A percentile compares a stretch with the other conserved stretches of the same genome.
Conservation (phyloP, 2,113 vertebrate genomes). For the Pomatorhinus ruficollis region DNA sequence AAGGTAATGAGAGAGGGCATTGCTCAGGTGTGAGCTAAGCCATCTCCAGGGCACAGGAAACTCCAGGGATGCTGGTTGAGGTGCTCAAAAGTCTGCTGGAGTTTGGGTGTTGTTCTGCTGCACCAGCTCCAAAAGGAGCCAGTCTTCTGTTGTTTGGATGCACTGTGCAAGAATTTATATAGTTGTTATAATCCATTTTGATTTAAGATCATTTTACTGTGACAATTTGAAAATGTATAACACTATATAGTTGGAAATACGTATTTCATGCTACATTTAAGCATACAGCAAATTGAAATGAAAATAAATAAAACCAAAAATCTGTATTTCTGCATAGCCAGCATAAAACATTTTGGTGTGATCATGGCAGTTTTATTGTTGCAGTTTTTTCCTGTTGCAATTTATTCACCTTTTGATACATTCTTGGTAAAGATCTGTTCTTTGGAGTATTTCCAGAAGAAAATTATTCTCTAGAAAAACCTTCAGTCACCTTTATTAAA, state of each 20-base stretch:
- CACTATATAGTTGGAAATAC: neutral
- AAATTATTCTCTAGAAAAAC: neutral
- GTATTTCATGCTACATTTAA: neutral
- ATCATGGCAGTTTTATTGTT: neutral
- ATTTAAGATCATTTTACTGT: neutral
- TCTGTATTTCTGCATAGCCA: neutral
- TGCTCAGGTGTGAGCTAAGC: neutral
- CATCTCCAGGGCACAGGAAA: neutral
- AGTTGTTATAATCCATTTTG: neutral
- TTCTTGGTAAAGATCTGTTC: neutral
- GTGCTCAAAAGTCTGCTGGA: neutral
- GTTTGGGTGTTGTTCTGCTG: neutral
- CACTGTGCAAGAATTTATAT: neutral
- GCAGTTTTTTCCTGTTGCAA: neutral
- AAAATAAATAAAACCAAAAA: neutral
- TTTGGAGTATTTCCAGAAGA: neutral
- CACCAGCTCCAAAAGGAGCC: neutral
- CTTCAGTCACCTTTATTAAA: neutral
- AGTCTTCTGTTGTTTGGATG: neutral
- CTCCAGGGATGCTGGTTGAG: neutral
- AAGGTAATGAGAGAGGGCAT: neutral
- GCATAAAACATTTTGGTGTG: neutral
- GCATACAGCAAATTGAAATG: neutral
- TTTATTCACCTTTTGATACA: neutral
- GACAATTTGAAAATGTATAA: neutral